Base-by-base conservation (phyloP, 2,888 invertebrate genomes). In the Leptinotarsa peninsularis region DNA sequence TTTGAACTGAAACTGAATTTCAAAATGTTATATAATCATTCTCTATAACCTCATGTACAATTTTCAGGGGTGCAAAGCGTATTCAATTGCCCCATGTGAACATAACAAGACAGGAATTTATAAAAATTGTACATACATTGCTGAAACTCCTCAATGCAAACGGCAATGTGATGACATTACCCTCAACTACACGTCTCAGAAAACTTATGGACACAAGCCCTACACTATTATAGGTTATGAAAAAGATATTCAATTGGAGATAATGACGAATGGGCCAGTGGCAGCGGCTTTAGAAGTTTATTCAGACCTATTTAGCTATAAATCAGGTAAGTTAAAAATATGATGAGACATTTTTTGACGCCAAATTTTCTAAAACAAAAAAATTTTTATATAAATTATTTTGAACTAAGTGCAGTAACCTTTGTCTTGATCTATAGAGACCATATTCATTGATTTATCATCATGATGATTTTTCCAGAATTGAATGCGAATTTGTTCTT, bases 271-370 rank as follows among this genome's bases (percentile, higher is more conserved):
- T 86, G 96, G 95, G 10, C 96, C 96, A 4, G 95, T 96, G 0
- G 96, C 95, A 89, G 96, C 91, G 1, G 94, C 94, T 1, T 96
- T 96, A 84, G 93, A 93, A 0, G 96, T 96, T 2, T 96, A 94
- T 83, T 91, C 92, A 43, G 96, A 97, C 88, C 93, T 97, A 85
- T 90, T 94, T 3, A 88, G 89, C 58, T 97, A 96, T 90, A 95
- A 94, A 89, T 91, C 90, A 78, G 96, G 95, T 90, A 63, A 96
- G 96, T 43, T 85, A 85, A 72, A 33, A 27, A 71, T 52, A 52
- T n/a, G 17, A 4, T 4, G 3, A 33, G 5, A 14, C 23, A 13
- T 14, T 56, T 18, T 0, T 56, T 10, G 21, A 21, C 13, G 13
- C 14, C 33, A 43, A 43, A 43, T 10, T 43, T 52, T 52, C 52